Evolutionary conservation across 2,113 vertebrate species (phyloP).

Genomic region (Chaetodon trifascialis): DNA sequence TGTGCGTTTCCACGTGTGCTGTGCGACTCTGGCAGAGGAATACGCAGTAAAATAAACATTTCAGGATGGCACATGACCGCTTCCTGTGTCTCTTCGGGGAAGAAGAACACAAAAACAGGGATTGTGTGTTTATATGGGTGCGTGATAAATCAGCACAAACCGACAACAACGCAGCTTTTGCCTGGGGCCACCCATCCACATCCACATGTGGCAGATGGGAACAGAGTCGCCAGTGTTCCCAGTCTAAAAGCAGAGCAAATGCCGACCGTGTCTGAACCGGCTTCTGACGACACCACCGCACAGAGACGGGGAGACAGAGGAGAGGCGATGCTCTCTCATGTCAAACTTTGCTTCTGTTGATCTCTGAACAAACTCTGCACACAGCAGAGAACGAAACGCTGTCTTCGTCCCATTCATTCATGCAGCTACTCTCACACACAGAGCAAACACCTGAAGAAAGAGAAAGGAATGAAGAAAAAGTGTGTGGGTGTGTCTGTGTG

Average conservation of each 20-base stretch:
- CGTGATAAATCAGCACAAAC: conserved; percentile 29
- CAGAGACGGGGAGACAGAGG: neutral
- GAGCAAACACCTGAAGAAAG: neutral
- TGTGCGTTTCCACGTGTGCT: neutral
- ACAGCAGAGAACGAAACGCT: neutral
- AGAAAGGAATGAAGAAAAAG: neutral
- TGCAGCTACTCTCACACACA: conserved; percentile 31
- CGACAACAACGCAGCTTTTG: conserved; percentile 26
- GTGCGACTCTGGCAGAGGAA: neutral
- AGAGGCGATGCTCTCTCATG: neutral
- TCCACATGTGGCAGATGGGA: conserved; percentile 54
- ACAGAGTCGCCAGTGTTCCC: conserved; percentile 51
- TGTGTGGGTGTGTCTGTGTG: neutral
- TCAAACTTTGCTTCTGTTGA: conserved; percentile 31
- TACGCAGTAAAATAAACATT: conserved; percentile 11
- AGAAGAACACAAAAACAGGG: conserved; percentile 32
- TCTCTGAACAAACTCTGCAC: conserved; percentile 15
- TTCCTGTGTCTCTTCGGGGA: conserved; percentile 35
- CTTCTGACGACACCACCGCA: neutral
- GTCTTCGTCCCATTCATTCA: conserved; percentile 10
- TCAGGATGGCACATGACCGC: conserved; percentile 54
- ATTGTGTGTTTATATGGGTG: conserved; percentile 23
- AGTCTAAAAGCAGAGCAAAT: conserved; percentile 24
- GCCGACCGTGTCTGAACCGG: neutral
- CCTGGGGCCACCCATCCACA: conserved; percentile 28